Evolutionary conservation across 2,888 invertebrate species (phyloP), one percentile per base, ranked within the genome.

Genomic region (Criorhina ranunculi): DNA sequence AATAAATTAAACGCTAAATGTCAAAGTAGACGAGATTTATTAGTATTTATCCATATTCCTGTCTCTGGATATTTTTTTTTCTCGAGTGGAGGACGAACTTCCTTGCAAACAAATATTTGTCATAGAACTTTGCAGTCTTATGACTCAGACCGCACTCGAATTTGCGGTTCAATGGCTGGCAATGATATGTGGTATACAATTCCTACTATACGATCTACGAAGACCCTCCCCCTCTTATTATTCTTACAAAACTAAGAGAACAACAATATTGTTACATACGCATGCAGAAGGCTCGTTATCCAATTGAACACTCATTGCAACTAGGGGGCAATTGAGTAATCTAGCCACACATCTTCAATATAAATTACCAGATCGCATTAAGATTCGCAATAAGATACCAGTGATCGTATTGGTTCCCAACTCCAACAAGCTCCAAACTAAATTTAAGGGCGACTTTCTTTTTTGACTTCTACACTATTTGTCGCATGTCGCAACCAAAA

Each of bases 351-450:
- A 85, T 85, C 85, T 85, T 86, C 87, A 60, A 87, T 86, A 88
- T 88, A 88, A 88, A 88, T 88, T 87, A 88, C 88, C 86, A 87
- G 88, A 87, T 88, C 87, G 87, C 87, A 88, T 88, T 88, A 87
- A 87, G 88, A 88, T 88, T 79, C 83, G 75, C 86, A 87, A 87
- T 59, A 75, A 70, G 79, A 85, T 85, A 85, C 46, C 35, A 33
- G n/a, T 57, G 69, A 79, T 69, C 64, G 69, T 12, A 80, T 83
- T 75, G 78, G 53, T 69, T 75, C 67, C 78, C 57, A 67, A 77
- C 9, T 66, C 11, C 60, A 72, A 70, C 53, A 24, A 53, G 66
- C 49, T 53, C 15, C 72, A 77, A 46, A 19, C 37, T n/a, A 72
- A 82, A 82, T 78, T 75, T 83, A 83, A 78, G 83, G 83, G 83